phyloP scores from a whole-genome alignment of 1,140 invertebrate species.

The Ceratitis capitata region DNA sequence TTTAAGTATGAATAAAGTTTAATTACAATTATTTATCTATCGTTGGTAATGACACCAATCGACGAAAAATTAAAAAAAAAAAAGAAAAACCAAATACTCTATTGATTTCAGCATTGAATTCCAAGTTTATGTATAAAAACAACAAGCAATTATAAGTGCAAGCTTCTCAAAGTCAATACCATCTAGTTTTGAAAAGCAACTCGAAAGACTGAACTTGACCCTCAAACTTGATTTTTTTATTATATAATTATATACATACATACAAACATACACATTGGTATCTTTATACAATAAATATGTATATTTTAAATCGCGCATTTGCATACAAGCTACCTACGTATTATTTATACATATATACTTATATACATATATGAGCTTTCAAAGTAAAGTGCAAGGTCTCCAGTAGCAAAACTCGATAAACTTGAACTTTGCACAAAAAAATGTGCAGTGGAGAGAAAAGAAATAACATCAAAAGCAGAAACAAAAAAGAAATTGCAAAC shows the following conservation, averaged over 20 bases:
- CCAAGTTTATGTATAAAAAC: not conserved
- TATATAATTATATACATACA: not conserved
- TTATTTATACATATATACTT: not conserved
- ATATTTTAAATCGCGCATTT: not conserved
- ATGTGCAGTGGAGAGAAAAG: not conserved
- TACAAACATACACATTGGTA: not conserved
- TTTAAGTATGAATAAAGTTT: not conserved
- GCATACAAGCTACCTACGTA: not conserved
- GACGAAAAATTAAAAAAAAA: too few species aligned
- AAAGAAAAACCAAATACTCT: too few species aligned
- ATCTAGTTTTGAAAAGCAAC: not conserved
- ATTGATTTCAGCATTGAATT: not conserved
- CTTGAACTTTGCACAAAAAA: constrained; percentile 34
- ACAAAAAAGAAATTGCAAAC: constrained; percentile 1
- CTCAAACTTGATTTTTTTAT: not conserved
- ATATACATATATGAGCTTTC: not conserved
- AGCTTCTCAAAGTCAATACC: not conserved
- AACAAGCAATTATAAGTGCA: not conserved
- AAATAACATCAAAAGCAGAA: not conserved
- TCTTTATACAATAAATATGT: constrained; percentile 1
- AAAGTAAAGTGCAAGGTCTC: constrained; percentile 33
- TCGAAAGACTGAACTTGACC: constrained; percentile 2
- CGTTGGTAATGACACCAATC: not conserved
- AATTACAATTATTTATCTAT: not conserved
- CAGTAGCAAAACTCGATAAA: constrained; percentile 3